Conservation (phyloP, 1,140 invertebrate species). For the Pantala flavescens region DNA sequence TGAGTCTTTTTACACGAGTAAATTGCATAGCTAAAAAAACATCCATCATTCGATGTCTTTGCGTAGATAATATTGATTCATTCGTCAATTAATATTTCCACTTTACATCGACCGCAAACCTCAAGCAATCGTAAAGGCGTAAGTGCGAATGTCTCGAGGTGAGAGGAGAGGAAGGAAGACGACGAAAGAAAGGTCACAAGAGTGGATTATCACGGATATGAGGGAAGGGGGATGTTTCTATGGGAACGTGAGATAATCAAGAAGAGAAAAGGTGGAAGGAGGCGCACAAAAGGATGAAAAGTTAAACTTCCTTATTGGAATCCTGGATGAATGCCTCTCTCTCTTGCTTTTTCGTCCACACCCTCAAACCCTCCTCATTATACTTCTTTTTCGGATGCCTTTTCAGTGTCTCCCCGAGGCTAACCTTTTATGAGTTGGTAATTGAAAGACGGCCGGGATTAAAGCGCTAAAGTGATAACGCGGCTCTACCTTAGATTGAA, state of each 20-base stretch:
- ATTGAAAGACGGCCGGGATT: background rate
- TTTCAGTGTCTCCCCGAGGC: background rate
- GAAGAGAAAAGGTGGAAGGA: background rate
- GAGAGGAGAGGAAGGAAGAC: no score
- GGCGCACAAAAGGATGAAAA: constrained; percentile 4
- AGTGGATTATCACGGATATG: background rate
- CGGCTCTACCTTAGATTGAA: background rate
- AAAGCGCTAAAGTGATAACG: constrained; percentile 4
- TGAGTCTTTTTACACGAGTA: no score
- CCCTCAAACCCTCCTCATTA: no score
- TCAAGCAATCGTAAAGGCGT: no score
- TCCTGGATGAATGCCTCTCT: background rate
- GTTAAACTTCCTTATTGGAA: constrained; percentile 6
- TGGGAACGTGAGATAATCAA: constrained; percentile 1
- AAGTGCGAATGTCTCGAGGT: no score
- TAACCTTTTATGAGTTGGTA: background rate
- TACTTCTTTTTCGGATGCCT: no score
- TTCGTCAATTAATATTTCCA: no score
- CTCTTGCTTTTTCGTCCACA: background rate
- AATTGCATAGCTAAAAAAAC: no score
- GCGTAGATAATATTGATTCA: no score
- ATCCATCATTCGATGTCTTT: no score
- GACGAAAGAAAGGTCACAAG: no score
- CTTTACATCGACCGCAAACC: no score
- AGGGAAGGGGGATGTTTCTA: background rate